Base-by-base conservation (phyloP, 2,888 invertebrate species). In the Priocnemis perturbator region DNA sequence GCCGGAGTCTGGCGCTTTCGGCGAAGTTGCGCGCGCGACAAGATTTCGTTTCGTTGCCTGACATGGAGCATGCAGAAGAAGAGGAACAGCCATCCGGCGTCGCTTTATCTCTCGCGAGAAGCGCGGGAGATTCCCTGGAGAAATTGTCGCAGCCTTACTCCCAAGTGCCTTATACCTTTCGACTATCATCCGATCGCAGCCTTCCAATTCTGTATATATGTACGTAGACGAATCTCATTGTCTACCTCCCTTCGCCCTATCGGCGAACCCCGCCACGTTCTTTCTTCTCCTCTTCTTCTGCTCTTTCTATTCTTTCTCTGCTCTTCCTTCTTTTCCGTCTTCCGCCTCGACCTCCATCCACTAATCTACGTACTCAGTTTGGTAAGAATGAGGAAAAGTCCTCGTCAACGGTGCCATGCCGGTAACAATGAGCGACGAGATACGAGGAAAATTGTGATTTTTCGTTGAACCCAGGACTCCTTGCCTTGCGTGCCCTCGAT, bases 181-280 rank as follows among this genome's bases (percentile, higher is more conserved):
- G 75, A 68, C 78, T 79, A 80, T 73, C 73, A 72, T 73, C 69
- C 78, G 81, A 79, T 79, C 73, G 73, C 70, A 77, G 72, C 59
- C 71, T 73, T 76, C 78, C 81, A 80, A 80, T 80, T 80, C 64
- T 66, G 57, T 72, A 72, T 70, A 59, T 61, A 80, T 66, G 57
- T 72, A 72, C 71, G 60, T 61, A 80, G 78, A 78, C 73, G 78
- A 79, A 79, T 80, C 78, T 79, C 79, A 72, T 79, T 80, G 77
- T 77, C 79, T 74, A 14, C 45, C 57, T 65, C 60, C 21, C 20
- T 37, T 50, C 58, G 17, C 58, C 50, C 62, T 20, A 26, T 26
- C 37, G 20, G 57, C 20, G 37, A 37, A 47, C 52, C 23, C 30
- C 56, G 37, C 52, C 56, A 17, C n/a, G 21, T 58, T 45, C 56